Percentiles rank a stretch among this genome's conserved stretches.
Conservation (phyloP, 2,113 vertebrate species). For the Syngnathus floridae region DNA sequence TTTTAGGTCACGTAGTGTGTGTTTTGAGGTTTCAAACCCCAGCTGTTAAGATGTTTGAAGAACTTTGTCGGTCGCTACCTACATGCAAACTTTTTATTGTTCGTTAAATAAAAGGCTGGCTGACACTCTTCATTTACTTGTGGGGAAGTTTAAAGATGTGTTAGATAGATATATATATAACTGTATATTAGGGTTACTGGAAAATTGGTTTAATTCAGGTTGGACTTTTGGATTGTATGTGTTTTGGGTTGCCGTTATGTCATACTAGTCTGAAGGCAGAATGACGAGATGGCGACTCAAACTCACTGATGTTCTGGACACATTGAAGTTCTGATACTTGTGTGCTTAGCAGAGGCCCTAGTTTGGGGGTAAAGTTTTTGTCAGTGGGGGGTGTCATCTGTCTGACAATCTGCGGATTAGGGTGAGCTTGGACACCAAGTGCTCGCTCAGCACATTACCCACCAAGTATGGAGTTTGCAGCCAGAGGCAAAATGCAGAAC, state of each 20-base stretch:
- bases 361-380: slow-evolving; percentile 22
- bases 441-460: slow-evolving; percentile 66
- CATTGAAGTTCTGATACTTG: slow-evolving; percentile 32
- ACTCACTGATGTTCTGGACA: slow-evolving; percentile 6
- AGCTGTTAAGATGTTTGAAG: no score
- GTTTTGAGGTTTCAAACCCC: no score
- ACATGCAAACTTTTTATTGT: background rate
- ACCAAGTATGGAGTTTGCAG: slow-evolving; percentile 55
- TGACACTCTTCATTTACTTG: background rate
- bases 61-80: background rate
- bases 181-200: background rate
- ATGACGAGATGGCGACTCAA: background rate
- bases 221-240: background rate
- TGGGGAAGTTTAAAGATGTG: background rate
- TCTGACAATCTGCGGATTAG: slow-evolving; percentile 64
- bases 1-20: background rate
- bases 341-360: slow-evolving; percentile 33
- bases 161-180: background rate
- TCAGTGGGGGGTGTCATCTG: slow-evolving; percentile 26
- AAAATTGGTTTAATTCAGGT: background rate
- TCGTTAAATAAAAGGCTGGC: background rate
- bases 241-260: background rate
- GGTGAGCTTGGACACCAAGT: slow-evolving; percentile 55
- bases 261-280: background rate
- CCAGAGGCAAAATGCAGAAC: slow-evolving; percentile 45